phyloP scores from a whole-genome alignment of 2,797 vertebrate genomes.

The Emys orbicularis region DNA sequence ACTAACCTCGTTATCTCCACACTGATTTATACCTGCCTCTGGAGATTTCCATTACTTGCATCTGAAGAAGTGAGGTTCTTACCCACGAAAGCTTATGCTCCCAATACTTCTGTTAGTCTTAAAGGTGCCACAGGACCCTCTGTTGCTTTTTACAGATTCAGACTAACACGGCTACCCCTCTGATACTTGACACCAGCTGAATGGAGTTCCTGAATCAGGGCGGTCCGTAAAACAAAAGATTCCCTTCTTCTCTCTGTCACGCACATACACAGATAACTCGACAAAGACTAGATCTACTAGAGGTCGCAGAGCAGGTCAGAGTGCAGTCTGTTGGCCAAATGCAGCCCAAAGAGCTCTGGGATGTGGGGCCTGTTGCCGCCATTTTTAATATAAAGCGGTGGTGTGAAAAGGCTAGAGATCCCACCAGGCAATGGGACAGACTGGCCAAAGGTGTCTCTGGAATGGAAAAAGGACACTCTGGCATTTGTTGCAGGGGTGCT shows the following conservation, averaged over 20 bases:
- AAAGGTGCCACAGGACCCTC: no score
- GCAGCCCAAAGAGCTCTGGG: slow-evolving; percentile 23
- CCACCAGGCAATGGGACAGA: not conserved
- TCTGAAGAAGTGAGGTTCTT: no score
- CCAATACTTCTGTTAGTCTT: no score
- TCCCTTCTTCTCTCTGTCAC: slow-evolving; percentile 52
- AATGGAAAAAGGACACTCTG: slow-evolving; percentile 28
- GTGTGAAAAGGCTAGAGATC: slow-evolving; percentile 14
- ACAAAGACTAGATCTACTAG: slow-evolving; percentile 5
- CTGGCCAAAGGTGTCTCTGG: slow-evolving; percentile 1
- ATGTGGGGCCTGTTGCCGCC: not conserved
- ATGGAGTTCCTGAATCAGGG: slow-evolving; percentile 70
- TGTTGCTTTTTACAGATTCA: no score
- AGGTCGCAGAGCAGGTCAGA: slow-evolving; percentile 2
- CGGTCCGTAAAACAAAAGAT: slow-evolving; percentile 75
- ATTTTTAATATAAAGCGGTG: not conserved
- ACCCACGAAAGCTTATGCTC: no score
- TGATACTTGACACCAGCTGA: slow-evolving; percentile 75
- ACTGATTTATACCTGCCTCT: no score
- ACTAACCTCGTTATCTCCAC: no score
- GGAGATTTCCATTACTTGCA: no score
- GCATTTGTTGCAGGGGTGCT: slow-evolving; percentile 25
- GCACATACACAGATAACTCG: slow-evolving; percentile 55
- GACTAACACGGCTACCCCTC: no score
- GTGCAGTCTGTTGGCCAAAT: slow-evolving; percentile 30